Evolutionary conservation across 1,140 invertebrate genomes (phyloP), one percentile per base, ranked within the genome.

Genomic region (Magallana ariakensis): DNA sequence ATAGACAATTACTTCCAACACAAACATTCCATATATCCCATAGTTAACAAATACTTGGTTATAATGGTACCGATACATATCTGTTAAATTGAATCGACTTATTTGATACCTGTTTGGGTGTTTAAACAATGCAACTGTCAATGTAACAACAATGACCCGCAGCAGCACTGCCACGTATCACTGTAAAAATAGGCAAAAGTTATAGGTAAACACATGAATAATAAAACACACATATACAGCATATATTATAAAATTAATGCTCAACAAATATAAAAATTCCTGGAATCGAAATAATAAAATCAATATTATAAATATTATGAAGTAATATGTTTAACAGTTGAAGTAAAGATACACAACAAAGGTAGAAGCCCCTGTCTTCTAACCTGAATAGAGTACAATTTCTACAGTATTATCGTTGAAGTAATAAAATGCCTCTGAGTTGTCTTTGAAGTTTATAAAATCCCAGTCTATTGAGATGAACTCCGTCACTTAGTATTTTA

Each of bases 101-200:
- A 16, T n/a, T 62, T 19, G 58, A 62, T 62, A 62, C 58, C 58
- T 62, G 58, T 62, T 62, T 62, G 16, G 58, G 58, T n/a, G 11
- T 62, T 19, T 62, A 16, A 62, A 62, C 16, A 62, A 62, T 62
- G 4, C 4, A 1, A 33, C 33, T 33, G 11, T 16, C 58, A 62
- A 62, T 15, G 15, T 62, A n/a, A 62, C 58, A 16, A 62, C 15
- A 62, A 62, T 16, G 58, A 62, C 58, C 58, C 16, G 1, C 58
- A 16, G 19, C 19, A 19, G 58, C 58, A 62, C 58, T 16, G 16
- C 15, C 58, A 62, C 58, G 16, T 33, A 62, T 15, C 58, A 62
- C 58, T 62, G 58, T 62, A 60, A 62, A n/a, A 62, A 62, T 62
- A 62, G 58, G 58, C 58, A 62, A 62, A 62, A 16, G 7, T 33